Conservation (phyloP, 2,888 invertebrate species). For the Drepana falcataria region DNA sequence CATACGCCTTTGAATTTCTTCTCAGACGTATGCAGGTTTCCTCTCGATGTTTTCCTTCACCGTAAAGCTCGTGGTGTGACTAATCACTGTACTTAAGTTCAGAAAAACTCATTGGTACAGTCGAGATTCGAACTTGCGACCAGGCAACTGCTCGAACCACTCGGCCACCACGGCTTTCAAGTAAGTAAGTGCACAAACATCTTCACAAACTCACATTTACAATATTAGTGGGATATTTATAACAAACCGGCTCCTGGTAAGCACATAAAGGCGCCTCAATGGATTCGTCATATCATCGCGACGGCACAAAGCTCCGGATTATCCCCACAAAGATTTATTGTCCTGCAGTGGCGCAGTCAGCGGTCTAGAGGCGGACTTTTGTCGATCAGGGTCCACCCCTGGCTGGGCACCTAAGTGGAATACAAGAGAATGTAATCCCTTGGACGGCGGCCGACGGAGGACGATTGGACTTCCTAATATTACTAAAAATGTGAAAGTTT, state of each 20-base stretch:
- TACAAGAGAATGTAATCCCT: constrained; percentile 6
- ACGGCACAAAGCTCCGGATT: constrained; percentile 35
- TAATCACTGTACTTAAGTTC: too few relatives aligned
- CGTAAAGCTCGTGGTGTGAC: too few relatives aligned
- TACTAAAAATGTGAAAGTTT: neutral
- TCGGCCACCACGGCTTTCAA: too few relatives aligned
- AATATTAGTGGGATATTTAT: neutral
- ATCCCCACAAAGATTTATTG: constrained; percentile 46
- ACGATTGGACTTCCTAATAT: too few relatives aligned
- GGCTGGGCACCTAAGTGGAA: neutral
- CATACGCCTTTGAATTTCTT: too few relatives aligned
- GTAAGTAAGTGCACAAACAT: too few relatives aligned
- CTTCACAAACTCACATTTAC: too few relatives aligned
- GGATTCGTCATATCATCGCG: constrained; percentile 25
- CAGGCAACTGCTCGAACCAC: too few relatives aligned
- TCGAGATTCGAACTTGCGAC: too few relatives aligned
- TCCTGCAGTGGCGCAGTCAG: constrained; percentile 29
- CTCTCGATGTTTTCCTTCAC: too few relatives aligned
- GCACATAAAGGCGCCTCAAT: constrained; percentile 14
- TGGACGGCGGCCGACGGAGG: neutral
- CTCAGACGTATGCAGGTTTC: too few relatives aligned
- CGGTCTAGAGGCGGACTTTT: constrained; percentile 3
- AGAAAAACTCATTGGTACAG: too few relatives aligned
- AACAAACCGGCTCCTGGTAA: constrained; percentile 9
- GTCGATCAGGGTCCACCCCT: neutral